These are phyloP conservation scores for Chaetophractus vellerosus DNA, from an alignment of 2,797 vertebrate genomes.

Conservation along the genomic window DNA sequence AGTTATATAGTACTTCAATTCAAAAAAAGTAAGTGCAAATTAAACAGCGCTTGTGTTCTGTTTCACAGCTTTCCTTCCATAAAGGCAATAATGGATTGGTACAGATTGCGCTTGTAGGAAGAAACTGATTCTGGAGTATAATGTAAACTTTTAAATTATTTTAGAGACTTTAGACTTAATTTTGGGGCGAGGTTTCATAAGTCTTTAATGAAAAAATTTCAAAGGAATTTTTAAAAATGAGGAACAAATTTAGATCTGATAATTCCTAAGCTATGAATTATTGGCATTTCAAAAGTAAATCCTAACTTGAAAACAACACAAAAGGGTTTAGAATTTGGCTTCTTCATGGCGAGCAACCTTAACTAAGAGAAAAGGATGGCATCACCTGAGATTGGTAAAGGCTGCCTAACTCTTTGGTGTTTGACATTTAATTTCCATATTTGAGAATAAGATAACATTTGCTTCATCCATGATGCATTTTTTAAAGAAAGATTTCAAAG, in stretches of 20 bases:
- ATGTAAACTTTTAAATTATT: neutral
- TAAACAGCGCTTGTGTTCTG: constrained; percentile 24
- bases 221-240: neutral
- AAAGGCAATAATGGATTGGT: neutral
- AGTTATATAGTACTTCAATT: neutral
- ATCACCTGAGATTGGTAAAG: neutral
- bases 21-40: constrained; percentile 47
- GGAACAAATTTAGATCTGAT: neutral
- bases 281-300: constrained; percentile 2
- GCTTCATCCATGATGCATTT: neutral
- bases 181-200: constrained; percentile 33
- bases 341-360: neutral
- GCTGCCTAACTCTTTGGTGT: neutral
- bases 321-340: neutral
- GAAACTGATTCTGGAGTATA: neutral
- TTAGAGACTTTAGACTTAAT: constrained; percentile 9
- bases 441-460: constrained; percentile 33
- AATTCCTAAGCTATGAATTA: neutral
- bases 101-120: neutral
- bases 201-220: constrained; percentile 3
- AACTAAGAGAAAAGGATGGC: constrained; percentile 6
- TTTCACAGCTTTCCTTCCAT: neutral
- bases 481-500: neutral
- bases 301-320: neutral
- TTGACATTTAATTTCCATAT: neutral